These are phyloP conservation scores for Hydra vulgaris DNA, from an alignment of 30 jellyfish, hydroid and myxozoan species.

Conservation along the genomic window DNA sequence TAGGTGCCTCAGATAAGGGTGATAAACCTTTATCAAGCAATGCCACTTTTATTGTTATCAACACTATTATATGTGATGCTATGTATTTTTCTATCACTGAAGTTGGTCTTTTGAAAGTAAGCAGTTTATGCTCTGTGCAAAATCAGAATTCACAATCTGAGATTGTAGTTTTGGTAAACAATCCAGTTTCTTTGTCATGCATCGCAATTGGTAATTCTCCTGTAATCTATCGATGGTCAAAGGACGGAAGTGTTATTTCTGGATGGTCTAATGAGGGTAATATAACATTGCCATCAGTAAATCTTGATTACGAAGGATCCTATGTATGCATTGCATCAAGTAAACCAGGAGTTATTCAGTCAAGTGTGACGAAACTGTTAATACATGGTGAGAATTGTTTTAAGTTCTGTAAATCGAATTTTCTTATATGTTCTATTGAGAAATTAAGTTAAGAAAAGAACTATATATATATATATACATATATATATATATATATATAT, in stretches of 20 bases:
- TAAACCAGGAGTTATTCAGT: slow-evolving; percentile 61
- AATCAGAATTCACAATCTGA: neutral
- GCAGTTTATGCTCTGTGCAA: slow-evolving; percentile 44
- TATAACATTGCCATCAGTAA: slow-evolving; percentile 14
- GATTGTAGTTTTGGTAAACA: slow-evolving; percentile 1
- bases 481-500: too few relatives aligned
- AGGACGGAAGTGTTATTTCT: slow-evolving; percentile 70
- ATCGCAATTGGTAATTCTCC: slow-evolving; percentile 45
- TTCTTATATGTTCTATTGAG: too few relatives aligned
- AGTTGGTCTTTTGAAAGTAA: slow-evolving; percentile 42
- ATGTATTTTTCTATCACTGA: slow-evolving; percentile 46
- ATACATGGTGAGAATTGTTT: slow-evolving; percentile 41
- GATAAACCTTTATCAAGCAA: slow-evolving; percentile 30
- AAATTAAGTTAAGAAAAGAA: too few relatives aligned
- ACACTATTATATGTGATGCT: slow-evolving; percentile 31
- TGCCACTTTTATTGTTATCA: slow-evolving; percentile 37
- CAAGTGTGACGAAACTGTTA: slow-evolving; percentile 38
- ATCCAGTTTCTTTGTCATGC: slow-evolving; percentile 9
- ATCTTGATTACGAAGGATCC: slow-evolving; percentile 49
- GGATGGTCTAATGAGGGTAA: slow-evolving; percentile 35
- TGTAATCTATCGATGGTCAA: slow-evolving; percentile 58
- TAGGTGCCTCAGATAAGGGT: slow-evolving; percentile 53
- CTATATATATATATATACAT: too few relatives aligned
- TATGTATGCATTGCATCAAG: slow-evolving; percentile 76
- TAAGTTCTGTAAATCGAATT: too few relatives aligned